These are phyloP conservation scores for Ormyrus thymus DNA, from an alignment of 2,888 invertebrate genomes.

Conservation along the genomic window DNA sequence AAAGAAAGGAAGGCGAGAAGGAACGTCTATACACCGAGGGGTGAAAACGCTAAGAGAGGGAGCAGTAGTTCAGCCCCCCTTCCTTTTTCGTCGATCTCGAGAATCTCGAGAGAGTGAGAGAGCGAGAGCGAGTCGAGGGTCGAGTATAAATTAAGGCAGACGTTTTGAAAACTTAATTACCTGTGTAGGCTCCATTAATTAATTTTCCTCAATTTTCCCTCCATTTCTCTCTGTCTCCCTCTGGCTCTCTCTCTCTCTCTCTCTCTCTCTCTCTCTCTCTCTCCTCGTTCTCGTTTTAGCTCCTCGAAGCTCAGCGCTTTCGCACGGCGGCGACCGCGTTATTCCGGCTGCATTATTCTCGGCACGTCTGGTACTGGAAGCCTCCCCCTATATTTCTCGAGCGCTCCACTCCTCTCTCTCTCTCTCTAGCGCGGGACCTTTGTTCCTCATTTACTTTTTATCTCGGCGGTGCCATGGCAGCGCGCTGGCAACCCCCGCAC, in stretches of 20 bases:
- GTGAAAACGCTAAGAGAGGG: constrained; percentile 36
- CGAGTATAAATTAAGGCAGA: constrained; percentile 65
- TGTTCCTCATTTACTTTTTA: constrained; percentile 75
- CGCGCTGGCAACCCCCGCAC: constrained; percentile 59
- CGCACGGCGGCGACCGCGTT: constrained; percentile 65
- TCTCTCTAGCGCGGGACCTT: constrained; percentile 63
- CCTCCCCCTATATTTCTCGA: constrained; percentile 55
- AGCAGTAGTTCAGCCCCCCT: constrained; percentile 5
- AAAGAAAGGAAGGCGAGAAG: not conserved
- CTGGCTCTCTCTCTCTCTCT: constrained; percentile 23
- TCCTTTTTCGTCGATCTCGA: constrained; percentile 46
- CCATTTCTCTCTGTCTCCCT: constrained; percentile 58
- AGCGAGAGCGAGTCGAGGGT: constrained; percentile 38
- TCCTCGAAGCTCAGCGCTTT: constrained; percentile 54
- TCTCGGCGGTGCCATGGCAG: constrained; percentile 61
- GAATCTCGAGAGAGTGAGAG: constrained; percentile 29
- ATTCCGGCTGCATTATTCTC: constrained; percentile 73
- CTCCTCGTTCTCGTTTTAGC: constrained; percentile 59
- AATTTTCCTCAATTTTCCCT: constrained; percentile 73
- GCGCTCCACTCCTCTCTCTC: constrained; percentile 25
- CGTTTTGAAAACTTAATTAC: constrained; percentile 74
- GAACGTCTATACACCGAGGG: constrained; percentile 26
- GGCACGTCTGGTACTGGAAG: constrained; percentile 69
- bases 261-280: constrained; percentile 23
- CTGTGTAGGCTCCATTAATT: constrained; percentile 74